Conservation (phyloP, 1,140 invertebrate genomes). For the Choristoneura fumiferana region DNA sequence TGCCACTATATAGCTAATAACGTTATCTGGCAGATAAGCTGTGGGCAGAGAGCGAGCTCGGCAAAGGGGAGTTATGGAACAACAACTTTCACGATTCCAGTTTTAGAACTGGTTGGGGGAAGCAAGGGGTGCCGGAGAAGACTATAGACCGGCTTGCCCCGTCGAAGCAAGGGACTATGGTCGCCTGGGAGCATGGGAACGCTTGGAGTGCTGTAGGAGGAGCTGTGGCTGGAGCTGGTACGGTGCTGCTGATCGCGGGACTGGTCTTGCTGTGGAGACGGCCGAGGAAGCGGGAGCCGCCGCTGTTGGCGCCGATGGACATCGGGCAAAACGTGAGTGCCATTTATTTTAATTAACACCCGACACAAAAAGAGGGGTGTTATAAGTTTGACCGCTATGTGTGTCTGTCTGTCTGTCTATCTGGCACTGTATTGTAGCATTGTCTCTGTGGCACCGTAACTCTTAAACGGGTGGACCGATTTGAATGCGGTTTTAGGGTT, state of each 20-base stretch:
- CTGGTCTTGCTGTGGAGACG: conserved; percentile 49
- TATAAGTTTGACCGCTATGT: too few species aligned
- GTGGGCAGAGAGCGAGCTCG: conserved; percentile 47
- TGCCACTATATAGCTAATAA: conserved; percentile 62
- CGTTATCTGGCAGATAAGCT: conserved; percentile 70
- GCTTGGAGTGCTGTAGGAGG: conserved; percentile 59
- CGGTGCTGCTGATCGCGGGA: conserved; percentile 54
- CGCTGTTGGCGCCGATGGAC: conserved; percentile 60
- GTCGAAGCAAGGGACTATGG: background rate
- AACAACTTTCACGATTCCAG: conserved; percentile 28
- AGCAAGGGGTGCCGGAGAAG: too few species aligned
- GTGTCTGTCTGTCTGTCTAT: too few species aligned
- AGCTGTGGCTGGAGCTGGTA: conserved; percentile 53
- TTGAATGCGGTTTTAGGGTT: too few species aligned
- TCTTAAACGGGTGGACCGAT: too few species aligned
- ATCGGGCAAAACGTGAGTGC: conserved; percentile 58
- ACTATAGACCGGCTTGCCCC: background rate
- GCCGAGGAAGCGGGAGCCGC: conserved; percentile 46
- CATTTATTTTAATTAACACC: conserved; percentile 1
- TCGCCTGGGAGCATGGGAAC: conserved; percentile 31
- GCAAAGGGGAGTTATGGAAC: conserved; percentile 49
- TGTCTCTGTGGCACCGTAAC: too few species aligned
- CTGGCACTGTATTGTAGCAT: too few species aligned
- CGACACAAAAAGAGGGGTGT: too few species aligned
- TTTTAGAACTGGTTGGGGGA: too few species aligned